These are phyloP conservation scores for Sebastes fasciatus DNA, from an alignment of 2,113 vertebrate species.

Conservation along the genomic window DNA sequence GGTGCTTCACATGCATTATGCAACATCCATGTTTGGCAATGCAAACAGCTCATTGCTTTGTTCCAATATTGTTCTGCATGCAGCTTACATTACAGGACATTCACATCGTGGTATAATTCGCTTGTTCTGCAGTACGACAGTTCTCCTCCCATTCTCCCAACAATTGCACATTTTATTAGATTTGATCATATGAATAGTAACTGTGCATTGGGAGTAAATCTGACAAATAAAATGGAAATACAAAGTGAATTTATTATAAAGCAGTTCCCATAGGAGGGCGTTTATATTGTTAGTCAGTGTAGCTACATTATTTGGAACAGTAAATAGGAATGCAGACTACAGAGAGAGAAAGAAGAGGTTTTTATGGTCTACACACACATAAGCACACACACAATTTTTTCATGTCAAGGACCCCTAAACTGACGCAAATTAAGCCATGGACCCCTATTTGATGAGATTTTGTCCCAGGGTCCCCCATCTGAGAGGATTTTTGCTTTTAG, in stretches of 20 bases:
- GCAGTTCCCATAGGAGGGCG: constrained; percentile 19
- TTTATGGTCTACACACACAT: not conserved
- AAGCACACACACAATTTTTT: no score
- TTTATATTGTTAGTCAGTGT: constrained; percentile 14
- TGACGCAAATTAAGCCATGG: no score
- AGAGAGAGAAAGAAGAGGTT: not conserved
- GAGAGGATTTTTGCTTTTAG: no score
- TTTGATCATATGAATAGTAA: constrained; percentile 26
- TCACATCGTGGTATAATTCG: constrained; percentile 20
- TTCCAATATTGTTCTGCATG: constrained; percentile 27
- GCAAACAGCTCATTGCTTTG: constrained; percentile 22
- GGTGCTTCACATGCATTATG: constrained; percentile 44
- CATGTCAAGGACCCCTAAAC: no score
- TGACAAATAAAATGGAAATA: constrained; percentile 49
- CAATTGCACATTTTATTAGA: constrained; percentile 39
- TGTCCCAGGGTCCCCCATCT: no score
- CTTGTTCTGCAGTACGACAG: constrained; percentile 32
- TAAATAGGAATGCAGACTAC: constrained; percentile 9
- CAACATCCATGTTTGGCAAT: constrained; percentile 38
- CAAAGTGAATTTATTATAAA: constrained; percentile 27
- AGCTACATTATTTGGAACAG: constrained; percentile 9
- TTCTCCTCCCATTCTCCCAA: constrained; percentile 14
- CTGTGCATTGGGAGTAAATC: constrained; percentile 25
- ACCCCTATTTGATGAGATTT: no score
- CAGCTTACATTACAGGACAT: constrained; percentile 22